Conservation (phyloP, 2,888 invertebrate species). For the Theretra japonica region DNA sequence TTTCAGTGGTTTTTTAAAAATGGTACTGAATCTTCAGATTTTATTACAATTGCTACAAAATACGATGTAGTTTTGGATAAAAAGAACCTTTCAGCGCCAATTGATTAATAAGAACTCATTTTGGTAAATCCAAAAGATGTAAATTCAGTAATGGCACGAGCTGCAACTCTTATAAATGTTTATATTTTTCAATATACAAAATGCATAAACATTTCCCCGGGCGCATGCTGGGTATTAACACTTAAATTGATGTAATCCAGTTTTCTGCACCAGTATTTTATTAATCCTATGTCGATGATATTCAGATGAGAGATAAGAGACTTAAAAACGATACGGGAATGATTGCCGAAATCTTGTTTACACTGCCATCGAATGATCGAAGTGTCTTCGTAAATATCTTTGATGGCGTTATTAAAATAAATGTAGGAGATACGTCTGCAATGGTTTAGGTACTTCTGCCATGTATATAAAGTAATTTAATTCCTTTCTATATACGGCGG, state of each 20-base stretch:
- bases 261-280: slow-evolving; percentile 46
- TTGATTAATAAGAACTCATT: background rate
- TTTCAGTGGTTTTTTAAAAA: background rate
- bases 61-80: background rate
- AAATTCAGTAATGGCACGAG: slow-evolving; percentile 12
- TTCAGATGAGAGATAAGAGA: slow-evolving; percentile 41
- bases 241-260: slow-evolving; percentile 50
- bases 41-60: background rate
- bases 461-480: slow-evolving; percentile 39
- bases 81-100: no score
- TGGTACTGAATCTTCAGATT: background rate
- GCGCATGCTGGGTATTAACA: slow-evolving; percentile 44
- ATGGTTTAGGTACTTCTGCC: background rate
- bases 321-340: slow-evolving; percentile 32
- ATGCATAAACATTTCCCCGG: slow-evolving; percentile 30
- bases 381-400: slow-evolving; percentile 44
- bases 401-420: slow-evolving; percentile 39
- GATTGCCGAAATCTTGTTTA: slow-evolving; percentile 37
- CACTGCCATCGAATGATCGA: slow-evolving; percentile 35
- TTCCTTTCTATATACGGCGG: slow-evolving; percentile 33
- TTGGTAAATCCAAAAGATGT: slow-evolving; percentile 37
- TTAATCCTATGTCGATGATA: slow-evolving; percentile 41
- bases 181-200: slow-evolving; percentile 8
- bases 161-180: background rate
- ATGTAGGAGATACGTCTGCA: slow-evolving; percentile 34